phyloP scores from a whole-genome alignment of 2,888 invertebrate genomes.

The Oscheius sp. region DNA sequence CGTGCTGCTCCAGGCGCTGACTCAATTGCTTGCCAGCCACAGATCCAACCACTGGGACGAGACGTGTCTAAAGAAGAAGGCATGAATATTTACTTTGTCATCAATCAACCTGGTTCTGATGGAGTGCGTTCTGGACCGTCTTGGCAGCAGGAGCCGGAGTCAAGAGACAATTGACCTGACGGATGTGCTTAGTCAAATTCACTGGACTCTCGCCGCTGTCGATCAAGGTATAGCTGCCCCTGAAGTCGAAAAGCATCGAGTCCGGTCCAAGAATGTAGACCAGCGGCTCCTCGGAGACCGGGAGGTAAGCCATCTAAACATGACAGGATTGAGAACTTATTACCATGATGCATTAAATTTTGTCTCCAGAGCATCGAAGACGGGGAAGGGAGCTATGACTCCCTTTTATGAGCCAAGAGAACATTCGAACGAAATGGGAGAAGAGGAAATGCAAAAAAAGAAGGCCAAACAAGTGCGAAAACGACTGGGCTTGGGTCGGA shows the following conservation, averaged over 20 bases:
- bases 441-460: not conserved
- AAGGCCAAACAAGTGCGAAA: not conserved
- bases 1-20: constrained; percentile 11
- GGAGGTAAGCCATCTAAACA: constrained; percentile 34
- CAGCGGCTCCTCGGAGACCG: constrained; percentile 31
- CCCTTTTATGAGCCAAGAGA: not conserved
- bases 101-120: constrained; percentile 32
- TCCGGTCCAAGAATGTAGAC: constrained; percentile 35
- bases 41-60: constrained; percentile 30
- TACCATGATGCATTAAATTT: not conserved
- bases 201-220: constrained; percentile 30
- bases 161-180: constrained; percentile 28
- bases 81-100: not conserved
- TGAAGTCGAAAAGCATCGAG: constrained; percentile 34
- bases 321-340: not conserved
- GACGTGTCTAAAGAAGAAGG: constrained; percentile 16
- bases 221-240: constrained; percentile 23
- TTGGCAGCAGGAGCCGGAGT: constrained; percentile 21
- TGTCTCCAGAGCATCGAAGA: constrained; percentile 7
- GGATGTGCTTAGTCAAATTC: constrained; percentile 26
- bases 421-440: constrained; percentile 8
- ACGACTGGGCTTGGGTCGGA: not conserved
- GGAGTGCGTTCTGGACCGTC: constrained; percentile 18
- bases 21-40: constrained; percentile 17
- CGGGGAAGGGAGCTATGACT: not conserved